A percentile compares a stretch with the other conserved stretches of the same genome.
Conservation (phyloP, 1,140 invertebrate species). For the Diabrotica virgifera region DNA sequence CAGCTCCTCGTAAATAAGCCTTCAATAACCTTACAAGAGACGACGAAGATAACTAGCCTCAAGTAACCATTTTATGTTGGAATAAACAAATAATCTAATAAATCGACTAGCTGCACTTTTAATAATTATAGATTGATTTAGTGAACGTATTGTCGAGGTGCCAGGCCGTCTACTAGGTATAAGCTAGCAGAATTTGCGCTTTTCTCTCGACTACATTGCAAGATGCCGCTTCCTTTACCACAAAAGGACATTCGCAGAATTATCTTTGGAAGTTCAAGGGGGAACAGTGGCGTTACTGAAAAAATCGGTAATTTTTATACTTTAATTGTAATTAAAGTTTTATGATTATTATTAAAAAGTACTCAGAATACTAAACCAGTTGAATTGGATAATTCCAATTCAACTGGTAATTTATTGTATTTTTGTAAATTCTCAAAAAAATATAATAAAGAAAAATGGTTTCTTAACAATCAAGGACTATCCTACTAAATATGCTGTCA, state of each 20-base stretch:
- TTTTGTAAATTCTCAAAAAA: too few relatives aligned
- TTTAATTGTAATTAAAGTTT: too few relatives aligned
- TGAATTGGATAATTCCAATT: too few relatives aligned
- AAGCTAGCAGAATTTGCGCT: neutral
- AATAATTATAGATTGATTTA: conserved; percentile 37
- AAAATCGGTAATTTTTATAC: too few relatives aligned
- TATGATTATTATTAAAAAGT: too few relatives aligned
- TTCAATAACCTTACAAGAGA: conserved; percentile 8
- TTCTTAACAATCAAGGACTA: too few relatives aligned
- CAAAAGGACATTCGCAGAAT: conserved; percentile 27
- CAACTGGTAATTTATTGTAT: too few relatives aligned
- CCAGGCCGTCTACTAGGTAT: conserved; percentile 33
- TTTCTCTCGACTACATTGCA: neutral
- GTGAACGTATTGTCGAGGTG: conserved; percentile 34
- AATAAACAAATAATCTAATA: conserved; percentile 32
- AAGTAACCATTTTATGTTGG: conserved; percentile 21
- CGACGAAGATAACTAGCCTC: conserved; percentile 13
- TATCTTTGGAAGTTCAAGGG: conserved; percentile 4
- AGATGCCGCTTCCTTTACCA: conserved; percentile 25
- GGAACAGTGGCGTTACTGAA: neutral
- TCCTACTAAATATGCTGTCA: too few relatives aligned
- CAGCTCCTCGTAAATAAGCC: conserved; percentile 16
- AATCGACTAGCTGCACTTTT: conserved; percentile 25
- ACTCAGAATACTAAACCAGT: too few relatives aligned
- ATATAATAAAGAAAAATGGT: too few relatives aligned